Percentiles rank a stretch among this genome's conserved stretches.
phyloP scores from a whole-genome alignment of 2,888 invertebrate species.

The Lydus trimaculatus region DNA sequence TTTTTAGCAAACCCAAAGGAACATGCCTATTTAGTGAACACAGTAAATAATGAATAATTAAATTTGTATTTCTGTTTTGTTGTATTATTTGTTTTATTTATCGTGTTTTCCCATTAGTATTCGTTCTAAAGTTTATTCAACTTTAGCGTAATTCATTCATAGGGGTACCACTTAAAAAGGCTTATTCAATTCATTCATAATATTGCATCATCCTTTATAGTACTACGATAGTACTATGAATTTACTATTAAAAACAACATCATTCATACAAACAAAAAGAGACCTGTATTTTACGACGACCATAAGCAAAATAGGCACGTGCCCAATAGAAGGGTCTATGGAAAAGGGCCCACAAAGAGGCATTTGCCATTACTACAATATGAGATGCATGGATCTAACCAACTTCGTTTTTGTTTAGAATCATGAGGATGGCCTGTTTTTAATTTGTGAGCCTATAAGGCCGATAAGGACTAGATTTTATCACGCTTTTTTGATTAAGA shows the following conservation, averaged over 20 bases:
- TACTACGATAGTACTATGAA: not conserved
- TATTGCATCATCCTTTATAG: not conserved
- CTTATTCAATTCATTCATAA: slow-evolving; percentile 2
- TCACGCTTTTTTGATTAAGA: not conserved
- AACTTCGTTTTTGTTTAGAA: no score
- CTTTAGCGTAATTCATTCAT: not conserved
- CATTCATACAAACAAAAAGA: no score
- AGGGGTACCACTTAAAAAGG: not conserved
- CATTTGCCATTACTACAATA: no score
- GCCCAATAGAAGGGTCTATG: no score
- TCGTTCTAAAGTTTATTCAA: not conserved
- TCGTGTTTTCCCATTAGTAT: not conserved
- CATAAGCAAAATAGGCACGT: no score
- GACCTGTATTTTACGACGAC: no score
- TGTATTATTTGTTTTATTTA: not conserved
- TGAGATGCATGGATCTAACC: no score
- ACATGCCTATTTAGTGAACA: not conserved
- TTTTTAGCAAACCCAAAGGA: not conserved
- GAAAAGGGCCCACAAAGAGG: no score
- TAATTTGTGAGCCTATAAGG: no score
- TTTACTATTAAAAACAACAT: not conserved
- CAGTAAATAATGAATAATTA: not conserved
- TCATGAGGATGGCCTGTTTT: no score
- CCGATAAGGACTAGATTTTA: no score
- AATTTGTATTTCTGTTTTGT: not conserved